A percentile compares a stretch with the other conserved stretches of the same genome.
phyloP scores from a whole-genome alignment of 2,888 invertebrate species.

The Carpatolechia fugitivella region DNA sequence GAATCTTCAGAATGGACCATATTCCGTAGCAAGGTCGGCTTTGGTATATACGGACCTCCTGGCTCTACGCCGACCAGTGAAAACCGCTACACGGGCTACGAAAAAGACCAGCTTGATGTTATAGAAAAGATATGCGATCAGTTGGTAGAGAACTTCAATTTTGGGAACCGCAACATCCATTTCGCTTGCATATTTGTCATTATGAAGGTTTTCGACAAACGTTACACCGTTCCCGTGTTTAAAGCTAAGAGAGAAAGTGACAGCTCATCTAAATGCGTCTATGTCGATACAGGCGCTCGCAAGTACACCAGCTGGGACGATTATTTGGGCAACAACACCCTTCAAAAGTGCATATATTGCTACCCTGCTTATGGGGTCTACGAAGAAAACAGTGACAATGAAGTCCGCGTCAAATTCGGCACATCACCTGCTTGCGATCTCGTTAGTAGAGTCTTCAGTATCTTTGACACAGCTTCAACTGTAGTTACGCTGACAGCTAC shows the following conservation, averaged over 20 bases:
- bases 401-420: constrained; percentile 14
- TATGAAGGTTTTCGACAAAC: constrained; percentile 10
- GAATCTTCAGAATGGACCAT: constrained; percentile 7
- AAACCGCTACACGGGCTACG: constrained; percentile 12
- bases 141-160: constrained; percentile 6
- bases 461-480: constrained; percentile 7
- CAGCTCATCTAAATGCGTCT: constrained; percentile 5
- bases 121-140: constrained; percentile 16
- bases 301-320: constrained; percentile 12
- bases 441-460: constrained; percentile 9
- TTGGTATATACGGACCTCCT: constrained; percentile 15
- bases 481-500: not conserved
- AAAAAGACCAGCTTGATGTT: constrained; percentile 11
- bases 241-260: constrained; percentile 12
- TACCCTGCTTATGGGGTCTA: constrained; percentile 11
- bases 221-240: constrained; percentile 15
- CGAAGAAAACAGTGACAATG: not conserved
- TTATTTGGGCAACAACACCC: constrained; percentile 8
- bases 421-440: constrained; percentile 17
- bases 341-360: constrained; percentile 14
- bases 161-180: not conserved
- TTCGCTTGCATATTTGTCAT: constrained; percentile 16
- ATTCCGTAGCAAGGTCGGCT: constrained; percentile 16
- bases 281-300: constrained; percentile 11
- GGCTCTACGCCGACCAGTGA: not conserved